These are phyloP conservation scores for Argyresthia albistria DNA, from an alignment of 2,888 invertebrate species.

Conservation along the genomic window DNA sequence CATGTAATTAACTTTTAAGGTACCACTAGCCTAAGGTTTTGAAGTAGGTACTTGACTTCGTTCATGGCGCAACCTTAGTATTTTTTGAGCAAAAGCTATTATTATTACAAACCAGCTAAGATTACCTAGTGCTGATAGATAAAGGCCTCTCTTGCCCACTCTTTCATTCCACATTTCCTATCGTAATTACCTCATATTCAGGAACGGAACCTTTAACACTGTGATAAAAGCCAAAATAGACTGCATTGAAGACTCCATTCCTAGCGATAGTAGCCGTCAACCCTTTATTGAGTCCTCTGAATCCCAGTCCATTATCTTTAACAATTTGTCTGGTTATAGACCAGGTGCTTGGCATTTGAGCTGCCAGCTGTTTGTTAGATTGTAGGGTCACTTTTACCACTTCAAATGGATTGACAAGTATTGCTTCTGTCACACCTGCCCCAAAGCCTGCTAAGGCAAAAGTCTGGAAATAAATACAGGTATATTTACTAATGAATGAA, in stretches of 20 bases:
- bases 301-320: slow-evolving; percentile 82
- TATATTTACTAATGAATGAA: background rate
- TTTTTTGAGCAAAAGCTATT: too few relatives aligned
- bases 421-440: slow-evolving; percentile 92
- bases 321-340: slow-evolving; percentile 86
- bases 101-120: too few relatives aligned
- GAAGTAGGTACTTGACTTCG: too few relatives aligned
- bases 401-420: slow-evolving; percentile 95
- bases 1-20: too few relatives aligned
- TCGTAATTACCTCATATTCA: slow-evolving; percentile 68
- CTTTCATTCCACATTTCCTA: too few relatives aligned
- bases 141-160: too few relatives aligned
- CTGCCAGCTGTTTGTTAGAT: slow-evolving; percentile 77
- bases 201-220: slow-evolving; percentile 85
- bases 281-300: slow-evolving; percentile 88
- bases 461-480: slow-evolving; percentile 71
- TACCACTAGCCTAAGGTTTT: too few relatives aligned
- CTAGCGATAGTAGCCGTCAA: slow-evolving; percentile 90
- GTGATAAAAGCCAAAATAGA: slow-evolving; percentile 97
- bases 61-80: too few relatives aligned
- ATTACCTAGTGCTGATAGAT: too few relatives aligned
- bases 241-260: slow-evolving; percentile 93
- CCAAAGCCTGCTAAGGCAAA: slow-evolving; percentile 90
- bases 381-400: slow-evolving; percentile 94
- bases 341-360: slow-evolving; percentile 82